phyloP scores from a whole-genome alignment of 2,888 invertebrate genomes.

The Marasmarcha lunaedactyla region DNA sequence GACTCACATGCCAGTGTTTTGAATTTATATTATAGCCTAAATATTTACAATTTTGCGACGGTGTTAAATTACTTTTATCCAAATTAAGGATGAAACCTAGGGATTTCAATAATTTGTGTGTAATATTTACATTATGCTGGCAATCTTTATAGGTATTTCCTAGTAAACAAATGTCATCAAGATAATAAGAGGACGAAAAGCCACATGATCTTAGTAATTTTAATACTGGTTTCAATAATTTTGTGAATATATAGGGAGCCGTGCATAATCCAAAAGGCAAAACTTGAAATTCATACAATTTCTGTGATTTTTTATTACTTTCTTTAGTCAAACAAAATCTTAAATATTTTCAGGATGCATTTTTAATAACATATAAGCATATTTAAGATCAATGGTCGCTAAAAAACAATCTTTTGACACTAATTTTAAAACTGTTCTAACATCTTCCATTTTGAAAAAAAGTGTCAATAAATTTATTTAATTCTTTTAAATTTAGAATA shows the following conservation, averaged over 20 bases:
- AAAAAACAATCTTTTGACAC: slow-evolving; percentile 1
- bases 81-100: slow-evolving; percentile 2
- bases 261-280: slow-evolving; percentile 7
- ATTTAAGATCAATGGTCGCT: slow-evolving; percentile 2
- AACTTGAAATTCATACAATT: slow-evolving; percentile 6
- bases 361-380: slow-evolving; percentile 4
- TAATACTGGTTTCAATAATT: slow-evolving; percentile 4
- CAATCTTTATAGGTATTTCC: neutral
- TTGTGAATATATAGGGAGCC: slow-evolving; percentile 4
- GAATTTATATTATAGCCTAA: neutral
- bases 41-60: no score
- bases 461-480: slow-evolving; percentile 3
- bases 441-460: no score
- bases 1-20: no score
- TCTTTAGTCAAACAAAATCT: neutral
- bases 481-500: slow-evolving; percentile 2
- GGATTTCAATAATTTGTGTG: neutral
- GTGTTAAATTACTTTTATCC: slow-evolving; percentile 3
- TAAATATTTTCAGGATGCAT: slow-evolving; percentile 4
- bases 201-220: neutral
- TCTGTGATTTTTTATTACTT: neutral
- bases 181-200: neutral
- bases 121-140: neutral
- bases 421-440: slow-evolving; percentile 2
- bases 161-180: neutral